Evolutionary conservation across 2,888 invertebrate genomes (phyloP).

Genomic region (Heterodera filipjevi): DNA sequence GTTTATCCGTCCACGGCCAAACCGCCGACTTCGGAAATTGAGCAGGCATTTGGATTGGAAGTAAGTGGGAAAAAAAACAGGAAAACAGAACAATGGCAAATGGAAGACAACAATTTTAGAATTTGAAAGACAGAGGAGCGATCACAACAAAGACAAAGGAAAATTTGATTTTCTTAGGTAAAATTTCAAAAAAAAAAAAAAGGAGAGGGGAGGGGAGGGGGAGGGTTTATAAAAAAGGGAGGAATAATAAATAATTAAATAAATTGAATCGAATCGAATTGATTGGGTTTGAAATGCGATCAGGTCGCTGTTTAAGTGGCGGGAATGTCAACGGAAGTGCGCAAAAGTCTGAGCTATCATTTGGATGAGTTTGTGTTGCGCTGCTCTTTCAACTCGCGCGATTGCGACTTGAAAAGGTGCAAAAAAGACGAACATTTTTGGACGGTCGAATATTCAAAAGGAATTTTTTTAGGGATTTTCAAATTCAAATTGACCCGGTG

Average conservation of each 20-base stretch:
- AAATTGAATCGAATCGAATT: too few species aligned
- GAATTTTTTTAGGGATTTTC: slow-evolving; percentile 64
- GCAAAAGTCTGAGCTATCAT: slow-evolving; percentile 56
- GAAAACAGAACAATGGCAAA: slow-evolving; percentile 55
- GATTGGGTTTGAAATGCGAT: too few species aligned
- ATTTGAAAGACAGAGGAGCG: slow-evolving; percentile 60
- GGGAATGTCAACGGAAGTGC: slow-evolving; percentile 55
- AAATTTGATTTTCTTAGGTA: slow-evolving; percentile 58
- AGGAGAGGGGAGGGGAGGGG: too few species aligned
- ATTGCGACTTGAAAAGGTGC: slow-evolving; percentile 58
- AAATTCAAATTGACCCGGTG: slow-evolving; percentile 64
- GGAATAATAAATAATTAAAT: too few species aligned
- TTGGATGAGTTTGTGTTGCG: slow-evolving; percentile 62
- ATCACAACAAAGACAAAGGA: slow-evolving; percentile 64
- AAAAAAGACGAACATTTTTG: neutral
- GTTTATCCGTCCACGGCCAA: slow-evolving; percentile 59
- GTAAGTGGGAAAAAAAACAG: slow-evolving; percentile 61
- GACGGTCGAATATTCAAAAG: too few species aligned
- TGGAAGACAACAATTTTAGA: slow-evolving; percentile 42
- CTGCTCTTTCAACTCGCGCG: slow-evolving; percentile 64
- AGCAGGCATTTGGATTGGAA: slow-evolving; percentile 58
- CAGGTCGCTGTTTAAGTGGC: slow-evolving; percentile 51
- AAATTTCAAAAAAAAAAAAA: neutral
- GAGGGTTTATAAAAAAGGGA: too few species aligned
- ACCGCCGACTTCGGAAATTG: slow-evolving; percentile 49